Conservation (phyloP, 2,113 vertebrate genomes). For the Penelope pileata region DNA sequence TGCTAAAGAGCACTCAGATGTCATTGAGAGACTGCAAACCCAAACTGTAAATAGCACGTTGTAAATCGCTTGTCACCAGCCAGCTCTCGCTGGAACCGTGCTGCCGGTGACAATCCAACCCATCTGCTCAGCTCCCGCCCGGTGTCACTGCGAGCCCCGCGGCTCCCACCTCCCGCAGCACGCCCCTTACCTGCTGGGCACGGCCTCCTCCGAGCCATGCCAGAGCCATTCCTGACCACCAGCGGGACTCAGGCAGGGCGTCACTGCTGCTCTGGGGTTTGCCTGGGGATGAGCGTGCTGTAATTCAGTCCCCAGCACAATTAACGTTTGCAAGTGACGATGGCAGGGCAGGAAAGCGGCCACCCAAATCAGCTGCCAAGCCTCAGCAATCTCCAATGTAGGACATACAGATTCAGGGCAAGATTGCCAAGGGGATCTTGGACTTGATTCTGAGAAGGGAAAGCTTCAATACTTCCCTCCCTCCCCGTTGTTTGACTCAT, state of each 20-base stretch:
- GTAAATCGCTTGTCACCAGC: constrained; percentile 81
- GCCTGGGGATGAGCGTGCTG: not conserved
- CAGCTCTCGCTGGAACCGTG: constrained; percentile 66
- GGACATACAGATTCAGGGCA: not conserved
- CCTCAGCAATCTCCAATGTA: not conserved
- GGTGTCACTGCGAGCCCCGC: not conserved
- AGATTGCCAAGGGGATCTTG: not conserved
- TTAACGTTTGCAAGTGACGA: rapidly evolving
- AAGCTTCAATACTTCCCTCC: not conserved
- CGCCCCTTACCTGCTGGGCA: constrained; percentile 38
- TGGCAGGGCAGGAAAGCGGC: rapidly evolving
- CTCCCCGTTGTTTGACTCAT: not conserved
- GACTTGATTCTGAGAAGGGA: not conserved
- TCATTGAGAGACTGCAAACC: constrained; percentile 79
- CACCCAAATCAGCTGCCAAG: not conserved
- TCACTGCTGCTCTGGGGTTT: no score
- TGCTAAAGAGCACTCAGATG: constrained; percentile 83
- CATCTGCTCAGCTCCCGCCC: constrained; percentile 74
- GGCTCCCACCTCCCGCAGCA: not conserved
- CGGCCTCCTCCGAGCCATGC: not conserved
- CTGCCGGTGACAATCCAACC: constrained; percentile 70
- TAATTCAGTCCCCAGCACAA: not conserved
- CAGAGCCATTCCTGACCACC: not conserved
- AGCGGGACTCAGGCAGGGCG: no score
- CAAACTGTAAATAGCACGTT: constrained; percentile 84